Percentiles rank a stretch among this genome's conserved stretches.
Evolutionary conservation across 2,113 vertebrate genomes (phyloP).

Genomic region (Trogon surrucura): DNA sequence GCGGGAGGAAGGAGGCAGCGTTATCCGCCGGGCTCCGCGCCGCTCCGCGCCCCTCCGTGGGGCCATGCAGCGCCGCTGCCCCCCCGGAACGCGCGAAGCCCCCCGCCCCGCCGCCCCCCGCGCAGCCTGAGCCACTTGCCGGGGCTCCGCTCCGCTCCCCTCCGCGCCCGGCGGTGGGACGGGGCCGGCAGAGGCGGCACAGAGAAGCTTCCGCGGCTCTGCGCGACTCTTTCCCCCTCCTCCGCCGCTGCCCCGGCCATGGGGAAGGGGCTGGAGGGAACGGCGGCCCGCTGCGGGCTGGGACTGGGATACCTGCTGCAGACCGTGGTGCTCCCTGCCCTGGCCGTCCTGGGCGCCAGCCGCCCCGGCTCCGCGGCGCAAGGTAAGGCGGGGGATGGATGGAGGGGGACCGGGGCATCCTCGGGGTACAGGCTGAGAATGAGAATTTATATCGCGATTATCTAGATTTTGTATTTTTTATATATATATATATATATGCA

Average conservation of each 20-base stretch:
- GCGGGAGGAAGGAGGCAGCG: too few relatives aligned
- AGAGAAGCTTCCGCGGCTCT: neutral
- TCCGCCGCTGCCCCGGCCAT: constrained; percentile 59
- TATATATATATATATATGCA: too few relatives aligned
- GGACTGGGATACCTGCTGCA: constrained; percentile 82
- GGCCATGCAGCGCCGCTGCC: too few relatives aligned
- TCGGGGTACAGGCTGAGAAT: neutral
- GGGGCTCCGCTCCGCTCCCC: neutral
- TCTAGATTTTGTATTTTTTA: too few relatives aligned
- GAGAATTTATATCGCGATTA: neutral
- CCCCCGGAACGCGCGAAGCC: too few relatives aligned
- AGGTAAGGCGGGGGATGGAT: constrained; percentile 79
- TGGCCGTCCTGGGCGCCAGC: constrained; percentile 82
- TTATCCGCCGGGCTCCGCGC: too few relatives aligned
- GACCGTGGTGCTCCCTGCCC: constrained; percentile 82
- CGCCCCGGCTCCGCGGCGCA: constrained; percentile 81
- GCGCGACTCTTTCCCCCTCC: neutral
- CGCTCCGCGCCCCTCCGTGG: too few relatives aligned
- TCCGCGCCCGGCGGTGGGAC: neutral
- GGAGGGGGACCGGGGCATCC: neutral
- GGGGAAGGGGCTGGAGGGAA: constrained; percentile 83
- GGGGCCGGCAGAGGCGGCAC: neutral
- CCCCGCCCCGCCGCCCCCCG: neutral
- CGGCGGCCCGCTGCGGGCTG: constrained; percentile 84
- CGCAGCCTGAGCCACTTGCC: neutral